Evolutionary conservation across 2,797 vertebrate species (phyloP).

Genomic region (Scyliorhinus canicula): DNA sequence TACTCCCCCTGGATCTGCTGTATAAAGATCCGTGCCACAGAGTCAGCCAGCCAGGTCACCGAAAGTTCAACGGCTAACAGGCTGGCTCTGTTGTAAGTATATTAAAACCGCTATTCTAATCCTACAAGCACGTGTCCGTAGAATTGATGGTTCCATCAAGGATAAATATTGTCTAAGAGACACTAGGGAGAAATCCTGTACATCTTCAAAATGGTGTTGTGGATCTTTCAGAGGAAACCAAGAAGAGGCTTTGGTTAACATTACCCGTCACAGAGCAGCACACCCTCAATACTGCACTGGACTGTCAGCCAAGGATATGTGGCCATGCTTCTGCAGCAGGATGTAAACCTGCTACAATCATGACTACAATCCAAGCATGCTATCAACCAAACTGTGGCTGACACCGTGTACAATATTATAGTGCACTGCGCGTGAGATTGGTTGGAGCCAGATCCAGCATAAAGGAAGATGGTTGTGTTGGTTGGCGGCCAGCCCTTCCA

Average conservation of each 20-base stretch:
- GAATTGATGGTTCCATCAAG: too few species aligned
- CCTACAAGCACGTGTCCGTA: too few species aligned
- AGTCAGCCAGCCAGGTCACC: too few species aligned
- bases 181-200: not conserved
- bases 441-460: too few species aligned
- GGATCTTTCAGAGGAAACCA: too few species aligned
- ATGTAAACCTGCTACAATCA: not conserved
- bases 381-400: not conserved
- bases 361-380: not conserved
- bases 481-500: too few species aligned
- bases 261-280: not conserved
- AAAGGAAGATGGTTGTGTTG: too few species aligned
- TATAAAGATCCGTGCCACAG: too few species aligned
- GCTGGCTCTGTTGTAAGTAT: too few species aligned
- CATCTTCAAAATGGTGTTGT: not conserved
- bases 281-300: not conserved
- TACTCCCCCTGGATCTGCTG: too few species aligned
- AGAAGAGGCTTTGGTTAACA: not conserved
- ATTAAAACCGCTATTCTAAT: too few species aligned
- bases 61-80: too few species aligned
- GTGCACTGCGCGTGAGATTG: not conserved
- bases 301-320: not conserved
- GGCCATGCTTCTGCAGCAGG: not conserved
- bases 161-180: not conserved
- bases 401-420: not conserved